Evolutionary conservation across 2,888 invertebrate genomes (phyloP), one percentile per base, ranked within the genome.

Genomic region (Lycaena phlaeas): DNA sequence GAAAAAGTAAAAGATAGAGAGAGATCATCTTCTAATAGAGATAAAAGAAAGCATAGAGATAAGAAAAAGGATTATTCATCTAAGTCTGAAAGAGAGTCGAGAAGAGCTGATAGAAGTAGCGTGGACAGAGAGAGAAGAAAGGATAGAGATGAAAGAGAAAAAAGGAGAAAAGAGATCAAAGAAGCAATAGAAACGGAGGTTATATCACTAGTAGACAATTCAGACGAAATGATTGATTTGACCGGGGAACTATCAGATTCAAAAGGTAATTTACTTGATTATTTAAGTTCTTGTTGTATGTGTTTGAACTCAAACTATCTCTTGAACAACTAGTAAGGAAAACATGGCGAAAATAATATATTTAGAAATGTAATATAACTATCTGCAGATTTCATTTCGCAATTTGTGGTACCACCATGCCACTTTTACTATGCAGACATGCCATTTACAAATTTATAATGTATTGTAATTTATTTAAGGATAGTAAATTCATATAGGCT

Each of bases 211-310:
- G 85, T 72, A 27, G 85, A 85, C 43, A 76, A 78, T 52, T 70
- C 74, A 0, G 72, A 81, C 50, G 88, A 88, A 51, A 74, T 88
- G 63, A 88, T 89, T 29, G 88, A 88, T 61, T 66, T 88, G 51
- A 88, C 88, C 0, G 87, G 86, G 2, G 88, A 88, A 12, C 62
- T 62, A 25, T 71, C 84, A 0, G 87, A 87, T 60, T 72, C 79
- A 7, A 85, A 76, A 68, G 74, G 82, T 82, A 43, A 50, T n/a
- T n/a, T n/a, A n/a, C n/a, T n/a, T n/a, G n/a, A n/a, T n/a, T n/a
- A n/a, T n/a, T n/a, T n/a, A n/a, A n/a, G n/a, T n/a, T n/a, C n/a
- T n/a, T n/a, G n/a, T n/a, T n/a, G n/a, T n/a, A n/a, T n/a, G n/a
- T n/a, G n/a, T n/a, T n/a, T n/a, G n/a, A n/a, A n/a, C n/a, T n/a